phyloP scores from a whole-genome alignment of 2,888 invertebrate species.

The Ormyrus rosae region DNA sequence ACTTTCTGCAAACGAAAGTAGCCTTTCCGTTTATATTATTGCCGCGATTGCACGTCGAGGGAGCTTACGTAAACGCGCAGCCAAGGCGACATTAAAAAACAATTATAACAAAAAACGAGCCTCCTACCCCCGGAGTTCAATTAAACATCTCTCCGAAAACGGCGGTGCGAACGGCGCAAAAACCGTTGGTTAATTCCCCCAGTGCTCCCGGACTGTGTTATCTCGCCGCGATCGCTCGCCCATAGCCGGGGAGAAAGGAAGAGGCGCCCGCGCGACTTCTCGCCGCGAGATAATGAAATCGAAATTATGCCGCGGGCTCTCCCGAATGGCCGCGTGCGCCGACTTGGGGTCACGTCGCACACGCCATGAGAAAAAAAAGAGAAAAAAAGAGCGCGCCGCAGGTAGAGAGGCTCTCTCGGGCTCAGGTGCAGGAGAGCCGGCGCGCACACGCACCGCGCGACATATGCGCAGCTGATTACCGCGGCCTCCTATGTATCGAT shows the following conservation, averaged over 20 bases:
- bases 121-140: too few relatives aligned
- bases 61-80: too few relatives aligned
- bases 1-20: too few relatives aligned
- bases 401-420: slow-evolving; percentile 30
- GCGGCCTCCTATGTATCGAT: slow-evolving; percentile 62
- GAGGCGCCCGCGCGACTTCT: slow-evolving; percentile 27
- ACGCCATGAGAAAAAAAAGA: slow-evolving; percentile 65
- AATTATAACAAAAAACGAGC: too few relatives aligned
- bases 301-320: slow-evolving; percentile 54
- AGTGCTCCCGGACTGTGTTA: too few relatives aligned
- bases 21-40: too few relatives aligned
- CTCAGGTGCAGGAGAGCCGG: slow-evolving; percentile 66
- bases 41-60: too few relatives aligned
- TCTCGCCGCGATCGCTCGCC: too few relatives aligned
- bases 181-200: too few relatives aligned
- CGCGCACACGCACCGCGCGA: slow-evolving; percentile 61
- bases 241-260: background rate
- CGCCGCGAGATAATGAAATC: slow-evolving; percentile 64
- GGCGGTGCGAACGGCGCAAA: too few relatives aligned
- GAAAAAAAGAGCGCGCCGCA: background rate
- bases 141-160: too few relatives aligned
- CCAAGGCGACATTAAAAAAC: too few relatives aligned
- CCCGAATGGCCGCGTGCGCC: slow-evolving; percentile 36
- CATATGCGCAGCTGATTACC: slow-evolving; percentile 69
- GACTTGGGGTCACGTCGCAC: slow-evolving; percentile 57